Conservation (phyloP, 2,888 invertebrate genomes). For the Phragmatobia fuliginosa region DNA sequence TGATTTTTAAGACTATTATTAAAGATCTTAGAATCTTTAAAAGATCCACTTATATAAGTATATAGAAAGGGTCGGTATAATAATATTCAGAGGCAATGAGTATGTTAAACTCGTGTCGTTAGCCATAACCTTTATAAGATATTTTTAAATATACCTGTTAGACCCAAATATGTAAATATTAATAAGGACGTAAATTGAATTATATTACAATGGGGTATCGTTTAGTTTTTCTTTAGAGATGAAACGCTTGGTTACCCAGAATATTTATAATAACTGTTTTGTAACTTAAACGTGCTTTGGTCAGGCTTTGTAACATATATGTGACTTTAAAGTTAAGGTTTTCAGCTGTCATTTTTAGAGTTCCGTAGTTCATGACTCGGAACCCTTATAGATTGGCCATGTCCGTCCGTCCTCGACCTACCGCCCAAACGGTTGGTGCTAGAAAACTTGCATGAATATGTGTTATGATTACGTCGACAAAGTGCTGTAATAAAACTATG, state of each 20-base stretch:
- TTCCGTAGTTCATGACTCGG: too few species aligned
- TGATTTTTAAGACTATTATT: neutral
- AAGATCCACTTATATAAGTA: neutral
- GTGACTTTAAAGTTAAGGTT: too few species aligned
- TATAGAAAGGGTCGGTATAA: constrained; percentile 3
- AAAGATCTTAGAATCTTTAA: neutral
- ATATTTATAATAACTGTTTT: neutral
- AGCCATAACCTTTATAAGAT: neutral
- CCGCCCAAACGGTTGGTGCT: too few species aligned
- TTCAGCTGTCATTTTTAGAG: too few species aligned
- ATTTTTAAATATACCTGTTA: constrained; percentile 5
- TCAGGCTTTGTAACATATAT: too few species aligned
- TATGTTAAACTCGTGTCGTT: neutral
- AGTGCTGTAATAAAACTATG: too few species aligned
- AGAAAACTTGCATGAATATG: too few species aligned
- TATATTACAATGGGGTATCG: neutral
- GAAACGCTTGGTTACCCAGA: neutral
- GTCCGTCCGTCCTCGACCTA: too few species aligned
- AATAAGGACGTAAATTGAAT: neutral
- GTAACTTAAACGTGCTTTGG: neutral
- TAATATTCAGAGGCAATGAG: constrained; percentile 1
- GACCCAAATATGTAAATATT: constrained; percentile 3
- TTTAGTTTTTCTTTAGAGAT: neutral
- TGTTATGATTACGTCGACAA: too few species aligned
- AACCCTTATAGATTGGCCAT: too few species aligned